Evolutionary conservation across 1,140 invertebrate species (phyloP), one percentile per base, ranked within the genome.

Genomic region (Drosophila repletoides): DNA sequence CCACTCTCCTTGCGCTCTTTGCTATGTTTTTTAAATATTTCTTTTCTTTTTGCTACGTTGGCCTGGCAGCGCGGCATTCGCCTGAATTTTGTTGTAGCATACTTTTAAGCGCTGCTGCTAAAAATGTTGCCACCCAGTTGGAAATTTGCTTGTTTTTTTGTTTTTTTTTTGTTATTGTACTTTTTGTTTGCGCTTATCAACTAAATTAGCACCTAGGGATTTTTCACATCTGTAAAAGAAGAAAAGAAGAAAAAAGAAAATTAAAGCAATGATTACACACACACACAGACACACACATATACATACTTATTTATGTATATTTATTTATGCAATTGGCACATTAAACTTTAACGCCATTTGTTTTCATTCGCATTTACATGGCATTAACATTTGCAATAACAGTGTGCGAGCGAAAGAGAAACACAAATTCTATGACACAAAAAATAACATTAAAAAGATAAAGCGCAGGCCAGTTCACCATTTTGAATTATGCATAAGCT

Each of bases 131-230:
- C 65, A 81, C 69, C 36, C 51, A 29, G 59, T 83, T 58, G 45
- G 15, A 74, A 66, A 61, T 63, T 45, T 52, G 49, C 51, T 41
- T 38, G 28, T 10, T 45, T 29, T 51, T 10, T 41, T 15, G 34
- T 45, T 21, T 22, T 31, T 58, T 72, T 52, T 26, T 24, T 43
- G 67, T 60, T 84, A 84, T 89, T 89, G 75, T 88, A 86, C 72
- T 89, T 76, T 61, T 19, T 53, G 43, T 76, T 89, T 79, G 61
- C 63, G 59, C 88, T 89, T 88, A 89, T 83, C 75, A 71, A 83
- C 88, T 89, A 89, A 87, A 84, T 89, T 89, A 89, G 88, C 88
- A 89, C 88, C 88, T 88, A 89, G 63, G 80, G 88, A 89, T 89
- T 89, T 72, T 83, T 89, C 72, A 83, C 76, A 89, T 89, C 88